Base-by-base conservation (phyloP, 2,888 invertebrate species). In the Folsomia manolachei region DNA sequence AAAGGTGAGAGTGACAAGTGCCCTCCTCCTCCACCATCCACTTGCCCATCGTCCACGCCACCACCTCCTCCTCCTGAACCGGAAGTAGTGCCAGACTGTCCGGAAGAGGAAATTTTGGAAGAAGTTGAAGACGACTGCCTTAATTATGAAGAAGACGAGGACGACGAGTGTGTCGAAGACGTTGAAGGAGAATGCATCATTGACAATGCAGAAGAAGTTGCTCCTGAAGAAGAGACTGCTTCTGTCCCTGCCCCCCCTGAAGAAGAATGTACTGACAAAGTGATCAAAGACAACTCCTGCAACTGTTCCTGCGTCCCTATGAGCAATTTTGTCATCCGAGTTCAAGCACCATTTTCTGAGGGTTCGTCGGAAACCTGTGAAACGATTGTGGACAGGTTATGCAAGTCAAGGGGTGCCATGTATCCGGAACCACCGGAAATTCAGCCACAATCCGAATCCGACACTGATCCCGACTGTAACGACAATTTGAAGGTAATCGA, bases 121-220 rank as follows among this genome's bases (percentile, higher is more conserved):
- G 73, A 72, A 39, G 69, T 56, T 1, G 9, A 4, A 24, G 27
- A 18, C 11, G 19, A 18, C 39, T 27, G 11, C 2, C 27, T 52
- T 23, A 25, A 53, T 9, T 53, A 4, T 19, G 63, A n/a, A 1
- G 27, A 69, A 27, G 4, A 51, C 11, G 69, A 74, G 24, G 73
- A 74, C 4, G 74, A 74, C 7, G 72, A 75, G 69, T 72, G 72
- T 24, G 69, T 71, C 21, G 68, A 75, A 52, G 75, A 75, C 62
- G 51, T n/a, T 2, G 69, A 72, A 56, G 75, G 72, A 0, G 75
- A 75, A 52, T 75, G 75, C 52, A 53, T 72, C 14, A 1, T 67
- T 1, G 72, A 75, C 56, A 71, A 63, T 7, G 72, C 61, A 52
- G 61, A 71, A 71, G 56, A 71, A 71, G 27, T 51, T 7, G 27